Percentiles rank a stretch among this genome's conserved stretches.
Evolutionary conservation across 2,888 invertebrate genomes (phyloP).

Genomic region (Pherbina coryleti): DNA sequence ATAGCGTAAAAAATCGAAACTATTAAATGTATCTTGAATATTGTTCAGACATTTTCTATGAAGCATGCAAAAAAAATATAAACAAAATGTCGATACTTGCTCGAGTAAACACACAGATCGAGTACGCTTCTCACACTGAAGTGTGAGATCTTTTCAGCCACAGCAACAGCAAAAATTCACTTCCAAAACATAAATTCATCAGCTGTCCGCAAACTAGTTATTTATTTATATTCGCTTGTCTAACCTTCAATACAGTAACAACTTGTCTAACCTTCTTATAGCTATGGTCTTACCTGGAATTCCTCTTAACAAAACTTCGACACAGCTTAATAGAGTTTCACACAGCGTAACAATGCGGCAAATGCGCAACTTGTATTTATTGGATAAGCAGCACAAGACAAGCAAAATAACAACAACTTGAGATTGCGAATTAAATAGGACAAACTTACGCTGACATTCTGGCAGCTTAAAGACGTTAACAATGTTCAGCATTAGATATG

Average conservation of each 20-base stretch:
- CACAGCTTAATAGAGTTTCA: background rate
- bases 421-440: background rate
- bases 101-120: too few relatives aligned
- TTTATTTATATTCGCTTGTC: background rate
- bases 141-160: too few relatives aligned
- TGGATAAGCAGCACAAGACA: background rate
- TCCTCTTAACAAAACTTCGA: too few relatives aligned
- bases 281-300: background rate
- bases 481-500: too few relatives aligned
- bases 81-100: too few relatives aligned
- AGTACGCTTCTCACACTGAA: too few relatives aligned
- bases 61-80: too few relatives aligned
- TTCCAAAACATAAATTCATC: constrained; percentile 20
- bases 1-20: too few relatives aligned
- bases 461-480: too few relatives aligned
- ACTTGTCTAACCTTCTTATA: background rate
- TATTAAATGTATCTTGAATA: too few relatives aligned
- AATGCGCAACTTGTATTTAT: background rate
- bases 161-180: background rate
- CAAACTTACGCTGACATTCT: too few relatives aligned
- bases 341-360: background rate
- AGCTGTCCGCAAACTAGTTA: constrained; percentile 17
- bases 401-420: background rate
- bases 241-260: background rate
- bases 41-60: too few relatives aligned